These are phyloP conservation scores for Scaptomyza hsui DNA, from an alignment of 1,140 invertebrate species.

Conservation along the genomic window DNA sequence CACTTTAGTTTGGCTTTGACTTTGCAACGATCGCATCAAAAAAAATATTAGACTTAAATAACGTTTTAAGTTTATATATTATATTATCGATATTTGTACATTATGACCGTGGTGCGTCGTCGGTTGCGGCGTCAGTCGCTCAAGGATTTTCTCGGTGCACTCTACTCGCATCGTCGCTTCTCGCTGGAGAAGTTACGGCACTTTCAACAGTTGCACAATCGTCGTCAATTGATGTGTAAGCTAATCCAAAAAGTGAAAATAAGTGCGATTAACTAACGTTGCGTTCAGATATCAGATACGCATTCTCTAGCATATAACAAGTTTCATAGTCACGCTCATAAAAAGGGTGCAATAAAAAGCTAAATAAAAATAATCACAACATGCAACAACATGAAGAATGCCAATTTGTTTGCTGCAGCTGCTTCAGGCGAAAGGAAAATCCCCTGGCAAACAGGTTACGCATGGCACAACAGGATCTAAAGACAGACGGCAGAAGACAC, in stretches of 20 bases:
- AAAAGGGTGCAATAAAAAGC: neutral
- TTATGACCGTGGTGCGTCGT: slow-evolving; percentile 61
- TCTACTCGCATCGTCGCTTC: slow-evolving; percentile 57
- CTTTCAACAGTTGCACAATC: slow-evolving; percentile 51
- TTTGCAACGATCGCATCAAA: slow-evolving; percentile 42
- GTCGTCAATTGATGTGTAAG: slow-evolving; percentile 61
- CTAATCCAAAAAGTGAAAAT: slow-evolving; percentile 8
- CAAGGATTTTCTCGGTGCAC: slow-evolving; percentile 60
- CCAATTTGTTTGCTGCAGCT: slow-evolving; percentile 6
- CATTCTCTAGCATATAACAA: too few relatives aligned
- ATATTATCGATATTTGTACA: neutral
- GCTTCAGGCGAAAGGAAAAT: slow-evolving; percentile 34
- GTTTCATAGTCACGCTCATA: neutral
- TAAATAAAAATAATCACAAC: neutral
- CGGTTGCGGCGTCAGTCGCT: slow-evolving; percentile 62
- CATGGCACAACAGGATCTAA: slow-evolving; percentile 23
- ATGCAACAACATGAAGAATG: neutral
- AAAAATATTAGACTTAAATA: slow-evolving; percentile 5
- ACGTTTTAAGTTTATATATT: neutral
- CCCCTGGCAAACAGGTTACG: slow-evolving; percentile 15
- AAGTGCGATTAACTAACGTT: neutral
- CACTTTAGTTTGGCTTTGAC: slow-evolving; percentile 58
- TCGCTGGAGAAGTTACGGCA: slow-evolving; percentile 60
- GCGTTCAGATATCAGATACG: neutral
- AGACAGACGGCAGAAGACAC: neutral